These are phyloP conservation scores for Copidosoma aretas DNA, from an alignment of 2,888 invertebrate species.

Conservation along the genomic window DNA sequence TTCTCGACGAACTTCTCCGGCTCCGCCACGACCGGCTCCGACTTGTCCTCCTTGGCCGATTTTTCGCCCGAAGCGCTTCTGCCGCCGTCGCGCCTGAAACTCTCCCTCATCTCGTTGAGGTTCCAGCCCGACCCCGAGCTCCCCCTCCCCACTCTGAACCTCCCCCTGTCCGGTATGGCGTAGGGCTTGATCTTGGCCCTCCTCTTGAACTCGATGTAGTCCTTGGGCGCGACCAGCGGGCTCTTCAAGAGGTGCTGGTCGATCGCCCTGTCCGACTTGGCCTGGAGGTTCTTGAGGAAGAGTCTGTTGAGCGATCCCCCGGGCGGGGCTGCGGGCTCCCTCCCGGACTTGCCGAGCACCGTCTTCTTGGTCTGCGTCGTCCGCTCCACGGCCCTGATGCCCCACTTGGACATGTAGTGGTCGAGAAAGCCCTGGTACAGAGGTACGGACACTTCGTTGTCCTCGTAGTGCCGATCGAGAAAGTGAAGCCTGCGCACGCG, in stretches of 20 bases:
- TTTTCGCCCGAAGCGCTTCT: constrained; percentile 13
- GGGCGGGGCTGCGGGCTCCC: constrained; percentile 8
- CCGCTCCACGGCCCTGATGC: constrained; percentile 47
- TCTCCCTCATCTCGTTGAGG: constrained; percentile 27
- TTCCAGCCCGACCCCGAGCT: constrained; percentile 24
- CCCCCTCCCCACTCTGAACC: background rate
- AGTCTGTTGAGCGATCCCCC: constrained; percentile 25
- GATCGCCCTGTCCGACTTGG: constrained; percentile 44
- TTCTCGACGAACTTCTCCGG: too few species aligned
- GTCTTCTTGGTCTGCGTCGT: constrained; percentile 51
- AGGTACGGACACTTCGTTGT: constrained; percentile 49
- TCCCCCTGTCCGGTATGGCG: constrained; percentile 30
- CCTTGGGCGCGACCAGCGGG: constrained; percentile 20
- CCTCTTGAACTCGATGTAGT: constrained; percentile 40
- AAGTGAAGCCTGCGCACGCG: constrained; percentile 87
- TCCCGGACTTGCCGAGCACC: constrained; percentile 13
- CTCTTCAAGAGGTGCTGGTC: constrained; percentile 47
- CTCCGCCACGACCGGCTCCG: too few species aligned
- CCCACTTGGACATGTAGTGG: constrained; percentile 56
- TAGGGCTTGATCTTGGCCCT: constrained; percentile 44
- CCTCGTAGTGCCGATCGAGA: constrained; percentile 67
- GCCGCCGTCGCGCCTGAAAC: constrained; percentile 10
- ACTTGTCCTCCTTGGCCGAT: background rate
- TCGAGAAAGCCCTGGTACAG: constrained; percentile 54
- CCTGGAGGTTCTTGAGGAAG: constrained; percentile 41